Evolutionary conservation across 2,797 vertebrate species (phyloP).

Genomic region (Antrozous pallidus): DNA sequence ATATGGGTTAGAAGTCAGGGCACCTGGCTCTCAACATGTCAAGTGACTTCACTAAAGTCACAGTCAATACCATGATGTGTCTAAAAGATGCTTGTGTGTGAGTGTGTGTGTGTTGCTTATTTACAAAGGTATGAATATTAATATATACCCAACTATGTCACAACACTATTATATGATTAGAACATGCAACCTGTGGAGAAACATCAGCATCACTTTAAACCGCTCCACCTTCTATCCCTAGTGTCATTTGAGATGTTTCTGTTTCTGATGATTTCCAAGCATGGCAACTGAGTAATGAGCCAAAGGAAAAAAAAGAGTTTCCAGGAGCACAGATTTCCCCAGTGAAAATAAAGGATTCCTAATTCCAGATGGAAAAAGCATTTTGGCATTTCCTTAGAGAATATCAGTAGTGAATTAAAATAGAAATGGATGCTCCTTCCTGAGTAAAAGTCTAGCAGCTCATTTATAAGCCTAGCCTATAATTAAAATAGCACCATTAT

Average conservation of each 20-base stretch:
- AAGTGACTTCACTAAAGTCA: neutral
- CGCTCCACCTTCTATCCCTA: neutral
- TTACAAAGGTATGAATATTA: neutral
- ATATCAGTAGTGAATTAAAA: conserved; percentile 52
- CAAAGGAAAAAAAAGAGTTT: conserved; percentile 32
- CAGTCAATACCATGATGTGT: neutral
- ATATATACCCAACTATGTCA: neutral
- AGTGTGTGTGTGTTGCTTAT: neutral
- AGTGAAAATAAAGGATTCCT: conserved; percentile 61
- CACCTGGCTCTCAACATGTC: neutral
- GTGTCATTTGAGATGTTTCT: conserved; percentile 27
- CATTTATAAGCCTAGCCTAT: conserved; percentile 55
- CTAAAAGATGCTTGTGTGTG: neutral
- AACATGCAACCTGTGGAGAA: neutral
- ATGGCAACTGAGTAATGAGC: conserved; percentile 31
- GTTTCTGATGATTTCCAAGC: conserved; percentile 21
- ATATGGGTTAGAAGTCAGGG: neutral
- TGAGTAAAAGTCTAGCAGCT: conserved; percentile 41
- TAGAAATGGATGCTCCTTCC: conserved; percentile 7
- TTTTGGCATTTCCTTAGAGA: conserved; percentile 55
- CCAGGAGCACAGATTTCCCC: conserved; percentile 49
- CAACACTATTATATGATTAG: neutral
- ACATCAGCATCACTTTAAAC: neutral
- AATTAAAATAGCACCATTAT: conserved; percentile 67
- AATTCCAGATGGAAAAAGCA: conserved; percentile 70